phyloP scores from a whole-genome alignment of 2,797 vertebrate genomes.

The Lepus oiostolus region DNA sequence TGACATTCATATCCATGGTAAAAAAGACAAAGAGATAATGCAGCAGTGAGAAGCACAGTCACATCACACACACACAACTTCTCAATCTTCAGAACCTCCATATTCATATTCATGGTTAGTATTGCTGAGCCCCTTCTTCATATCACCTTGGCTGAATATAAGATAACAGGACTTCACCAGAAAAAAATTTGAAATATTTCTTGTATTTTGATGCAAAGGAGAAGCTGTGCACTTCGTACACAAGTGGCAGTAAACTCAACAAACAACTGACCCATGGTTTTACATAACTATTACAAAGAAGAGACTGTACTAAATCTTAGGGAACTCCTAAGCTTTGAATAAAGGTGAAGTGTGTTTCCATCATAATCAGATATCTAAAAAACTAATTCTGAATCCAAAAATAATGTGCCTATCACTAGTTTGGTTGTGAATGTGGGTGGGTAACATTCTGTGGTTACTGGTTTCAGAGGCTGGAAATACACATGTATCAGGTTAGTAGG shows the following conservation, averaged over 20 bases:
- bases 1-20: background rate
- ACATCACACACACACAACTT: background rate
- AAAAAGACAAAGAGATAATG: background rate
- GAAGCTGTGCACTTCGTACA: background rate
- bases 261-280: background rate
- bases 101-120: background rate
- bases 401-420: background rate
- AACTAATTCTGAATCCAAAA: conserved; percentile 21
- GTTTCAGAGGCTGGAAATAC: conserved; percentile 40
- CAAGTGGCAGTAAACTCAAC: conserved; percentile 41
- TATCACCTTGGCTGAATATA: background rate
- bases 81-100: background rate
- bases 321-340: background rate
- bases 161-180: conserved; percentile 30
- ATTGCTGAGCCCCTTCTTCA: conserved; percentile 40
- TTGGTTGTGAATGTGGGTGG: background rate
- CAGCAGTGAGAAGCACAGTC: background rate
- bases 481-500: conserved; percentile 47
- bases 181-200: conserved; percentile 24
- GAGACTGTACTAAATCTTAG: background rate
- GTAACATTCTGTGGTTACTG: conserved; percentile 8
- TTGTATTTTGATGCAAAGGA: conserved; percentile 35
- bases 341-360: conserved; percentile 19
- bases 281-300: conserved; percentile 23
- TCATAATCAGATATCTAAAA: conserved; percentile 44